These are phyloP conservation scores for Plemyria rubiginata DNA, from an alignment of 2,888 invertebrate genomes.

Conservation along the genomic window DNA sequence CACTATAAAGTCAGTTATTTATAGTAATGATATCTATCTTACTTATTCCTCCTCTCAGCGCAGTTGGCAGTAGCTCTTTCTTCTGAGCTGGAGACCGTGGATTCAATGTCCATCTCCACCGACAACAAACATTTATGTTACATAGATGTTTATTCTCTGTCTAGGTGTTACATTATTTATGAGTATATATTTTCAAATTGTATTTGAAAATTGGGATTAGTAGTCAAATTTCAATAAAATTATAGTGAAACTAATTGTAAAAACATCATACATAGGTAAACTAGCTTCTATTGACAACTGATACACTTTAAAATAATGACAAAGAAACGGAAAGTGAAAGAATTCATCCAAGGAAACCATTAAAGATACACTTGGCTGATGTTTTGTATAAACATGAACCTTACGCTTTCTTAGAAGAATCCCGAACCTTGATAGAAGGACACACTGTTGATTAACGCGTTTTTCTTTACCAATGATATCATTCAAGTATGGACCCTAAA, in stretches of 20 bases:
- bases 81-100: too few species aligned
- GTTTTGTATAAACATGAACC: conserved; percentile 70
- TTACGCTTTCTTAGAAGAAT: conserved; percentile 71
- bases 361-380: conserved; percentile 70
- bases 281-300: conserved; percentile 31
- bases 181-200: too few species aligned
- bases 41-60: too few species aligned
- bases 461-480: conserved; percentile 47
- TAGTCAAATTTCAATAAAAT: too few species aligned
- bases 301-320: conserved; percentile 58
- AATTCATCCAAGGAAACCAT: conserved; percentile 65
- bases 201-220: too few species aligned
- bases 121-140: too few species aligned
- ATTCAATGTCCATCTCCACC: too few species aligned
- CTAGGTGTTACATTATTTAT: too few species aligned
- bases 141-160: too few species aligned
- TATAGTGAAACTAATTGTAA: background rate
- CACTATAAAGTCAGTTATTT: too few species aligned
- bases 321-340: conserved; percentile 75
- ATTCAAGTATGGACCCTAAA: conserved; percentile 52
- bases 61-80: too few species aligned
- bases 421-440: conserved; percentile 66
- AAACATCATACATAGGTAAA: conserved; percentile 4
- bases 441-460: conserved; percentile 76
- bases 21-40: too few species aligned